Percentiles rank a stretch among this genome's conserved stretches.
phyloP scores from a whole-genome alignment of 2,888 invertebrate genomes.

The Erebia ligea region DNA sequence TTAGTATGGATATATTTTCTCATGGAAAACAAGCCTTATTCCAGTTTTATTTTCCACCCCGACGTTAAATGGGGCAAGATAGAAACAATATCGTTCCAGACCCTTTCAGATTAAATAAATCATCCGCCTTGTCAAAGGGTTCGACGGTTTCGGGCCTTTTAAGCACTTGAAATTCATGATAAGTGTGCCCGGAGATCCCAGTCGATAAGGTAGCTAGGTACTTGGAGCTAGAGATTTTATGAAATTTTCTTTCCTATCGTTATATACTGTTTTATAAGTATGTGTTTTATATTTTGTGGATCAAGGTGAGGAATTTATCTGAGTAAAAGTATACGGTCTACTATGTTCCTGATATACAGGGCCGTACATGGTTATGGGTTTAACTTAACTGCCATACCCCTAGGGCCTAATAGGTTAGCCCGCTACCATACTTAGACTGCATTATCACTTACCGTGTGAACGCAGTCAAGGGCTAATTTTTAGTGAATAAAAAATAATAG shows the following conservation, averaged over 20 bases:
- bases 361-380: background rate
- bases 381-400: no score
- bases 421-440: no score
- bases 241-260: constrained; percentile 24
- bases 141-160: constrained; percentile 40
- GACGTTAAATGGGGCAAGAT: constrained; percentile 28
- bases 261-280: constrained; percentile 18
- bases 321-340: no score
- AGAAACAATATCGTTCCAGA: constrained; percentile 38
- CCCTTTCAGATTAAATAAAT: constrained; percentile 49
- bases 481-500: no score
- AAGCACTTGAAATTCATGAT: constrained; percentile 42
- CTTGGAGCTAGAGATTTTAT: background rate
- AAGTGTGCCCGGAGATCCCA: constrained; percentile 32
- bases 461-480: no score
- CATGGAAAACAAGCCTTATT: constrained; percentile 5
- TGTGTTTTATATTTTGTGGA: constrained; percentile 14
- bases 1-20: background rate
- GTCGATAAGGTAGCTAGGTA: constrained; percentile 20
- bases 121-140: constrained; percentile 43
- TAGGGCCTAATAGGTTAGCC: no score
- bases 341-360: no score
- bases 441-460: no score
- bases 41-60: constrained; percentile 26
- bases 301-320: background rate